Conservation (phyloP, 2,888 invertebrate species). For the Cremastobaeus sp. region DNA sequence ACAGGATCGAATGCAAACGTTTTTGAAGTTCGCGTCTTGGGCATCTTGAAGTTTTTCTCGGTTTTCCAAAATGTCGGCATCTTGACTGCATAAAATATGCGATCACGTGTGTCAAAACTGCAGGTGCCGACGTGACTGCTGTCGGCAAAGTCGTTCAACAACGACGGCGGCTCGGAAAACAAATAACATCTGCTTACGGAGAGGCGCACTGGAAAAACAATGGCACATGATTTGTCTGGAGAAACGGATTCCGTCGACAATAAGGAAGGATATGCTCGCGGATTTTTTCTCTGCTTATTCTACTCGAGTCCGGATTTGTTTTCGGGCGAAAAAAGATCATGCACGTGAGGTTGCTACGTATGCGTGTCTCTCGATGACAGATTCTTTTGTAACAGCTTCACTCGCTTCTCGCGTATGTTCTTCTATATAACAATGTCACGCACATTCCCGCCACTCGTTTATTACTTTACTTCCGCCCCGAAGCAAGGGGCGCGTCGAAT, state of each 20-base stretch:
- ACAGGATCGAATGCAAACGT: too few species aligned
- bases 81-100: constrained; percentile 6
- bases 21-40: too few species aligned
- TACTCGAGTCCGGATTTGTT: constrained; percentile 49
- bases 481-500: constrained; percentile 68
- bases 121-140: constrained; percentile 48
- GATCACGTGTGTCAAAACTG: constrained; percentile 23
- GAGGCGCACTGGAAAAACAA: constrained; percentile 23
- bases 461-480: constrained; percentile 69
- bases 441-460: not conserved
- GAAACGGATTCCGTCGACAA: constrained; percentile 46
- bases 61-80: too few species aligned
- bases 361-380: constrained; percentile 49
- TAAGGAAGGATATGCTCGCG: constrained; percentile 27
- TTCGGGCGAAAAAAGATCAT: constrained; percentile 48
- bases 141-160: constrained; percentile 26
- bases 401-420: constrained; percentile 69
- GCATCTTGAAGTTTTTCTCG: too few species aligned
- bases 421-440: constrained; percentile 73
- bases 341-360: constrained; percentile 40
- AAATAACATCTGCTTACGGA: constrained; percentile 46
- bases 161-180: constrained; percentile 44
- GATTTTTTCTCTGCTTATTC: constrained; percentile 23
- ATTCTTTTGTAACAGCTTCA: constrained; percentile 45
- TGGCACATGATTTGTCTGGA: constrained; percentile 49